phyloP scores from a whole-genome alignment of 2,888 invertebrate species.

The Pilophorus perplexus region DNA sequence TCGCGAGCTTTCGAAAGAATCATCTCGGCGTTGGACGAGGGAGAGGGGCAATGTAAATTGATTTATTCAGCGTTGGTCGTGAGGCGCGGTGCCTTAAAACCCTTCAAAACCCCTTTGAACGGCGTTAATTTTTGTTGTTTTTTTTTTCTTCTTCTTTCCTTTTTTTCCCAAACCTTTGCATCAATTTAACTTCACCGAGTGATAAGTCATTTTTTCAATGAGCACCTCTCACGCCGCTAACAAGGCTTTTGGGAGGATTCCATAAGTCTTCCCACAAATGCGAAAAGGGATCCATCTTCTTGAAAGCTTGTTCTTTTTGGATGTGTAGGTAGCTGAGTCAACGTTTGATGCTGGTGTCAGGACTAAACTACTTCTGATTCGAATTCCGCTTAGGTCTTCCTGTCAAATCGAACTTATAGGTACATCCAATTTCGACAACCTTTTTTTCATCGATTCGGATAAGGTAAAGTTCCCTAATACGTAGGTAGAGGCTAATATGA shows the following conservation, averaged over 20 bases:
- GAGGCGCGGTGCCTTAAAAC: conserved; percentile 8
- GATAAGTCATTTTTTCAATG: conserved; percentile 15
- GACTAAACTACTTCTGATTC: too few relatives aligned
- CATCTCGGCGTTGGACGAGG: background rate
- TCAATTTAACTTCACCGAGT: background rate
- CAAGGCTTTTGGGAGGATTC: too few relatives aligned
- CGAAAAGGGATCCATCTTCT: too few relatives aligned
- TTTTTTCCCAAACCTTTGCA: background rate
- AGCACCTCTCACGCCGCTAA: too few relatives aligned
- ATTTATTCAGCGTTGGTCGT: conserved; percentile 27
- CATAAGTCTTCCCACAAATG: too few relatives aligned
- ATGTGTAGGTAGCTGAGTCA: too few relatives aligned
- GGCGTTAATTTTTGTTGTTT: background rate
- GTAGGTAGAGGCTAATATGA: too few relatives aligned
- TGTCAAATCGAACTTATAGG: too few relatives aligned
- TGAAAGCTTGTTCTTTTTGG: too few relatives aligned
- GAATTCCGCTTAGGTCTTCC: too few relatives aligned
- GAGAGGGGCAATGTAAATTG: conserved; percentile 18
- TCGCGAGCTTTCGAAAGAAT: conserved; percentile 6
- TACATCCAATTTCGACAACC: too few relatives aligned
- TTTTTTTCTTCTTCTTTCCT: background rate
- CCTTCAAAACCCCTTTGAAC: background rate
- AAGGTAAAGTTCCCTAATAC: background rate
- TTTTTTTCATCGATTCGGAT: background rate
- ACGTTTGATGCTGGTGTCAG: too few relatives aligned